Conservation (phyloP, 1,140 invertebrate species). For the Ctenoplectra terminalis region DNA sequence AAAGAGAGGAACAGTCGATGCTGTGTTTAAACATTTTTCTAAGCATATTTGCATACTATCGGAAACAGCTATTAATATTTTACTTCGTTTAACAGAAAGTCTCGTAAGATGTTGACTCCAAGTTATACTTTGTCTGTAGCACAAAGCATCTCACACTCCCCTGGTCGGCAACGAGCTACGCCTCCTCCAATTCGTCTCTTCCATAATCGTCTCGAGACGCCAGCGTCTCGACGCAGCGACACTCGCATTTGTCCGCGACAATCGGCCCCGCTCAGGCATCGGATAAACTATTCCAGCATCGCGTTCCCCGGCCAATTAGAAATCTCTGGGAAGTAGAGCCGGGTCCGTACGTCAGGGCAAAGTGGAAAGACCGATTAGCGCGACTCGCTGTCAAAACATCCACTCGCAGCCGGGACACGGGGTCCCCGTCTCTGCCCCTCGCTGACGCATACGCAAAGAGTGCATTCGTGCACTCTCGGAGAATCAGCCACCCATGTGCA, state of each 20-base stretch:
- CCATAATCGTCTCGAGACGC: constrained; percentile 13
- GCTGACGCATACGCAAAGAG: constrained; percentile 59
- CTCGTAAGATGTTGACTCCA: too few relatives aligned
- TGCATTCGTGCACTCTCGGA: constrained; percentile 65
- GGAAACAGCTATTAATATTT: too few relatives aligned
- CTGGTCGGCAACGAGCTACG: too few relatives aligned
- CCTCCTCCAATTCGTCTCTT: constrained; percentile 24
- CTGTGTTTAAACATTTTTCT: too few relatives aligned
- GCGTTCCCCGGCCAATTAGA: constrained; percentile 58
- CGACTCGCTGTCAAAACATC: constrained; percentile 81
- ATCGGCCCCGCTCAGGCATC: constrained; percentile 58
- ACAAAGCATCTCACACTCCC: too few relatives aligned
- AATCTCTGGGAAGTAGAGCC: constrained; percentile 55
- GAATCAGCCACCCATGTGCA: constrained; percentile 77
- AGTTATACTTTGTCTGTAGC: background rate
- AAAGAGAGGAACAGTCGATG: background rate
- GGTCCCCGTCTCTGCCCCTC: constrained; percentile 13
- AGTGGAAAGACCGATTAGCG: constrained; percentile 81
- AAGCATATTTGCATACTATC: too few relatives aligned
- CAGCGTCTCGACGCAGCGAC: constrained; percentile 45
- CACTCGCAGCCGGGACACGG: constrained; percentile 63
- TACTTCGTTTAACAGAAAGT: too few relatives aligned
- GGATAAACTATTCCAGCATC: constrained; percentile 17
- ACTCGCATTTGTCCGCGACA: constrained; percentile 68
- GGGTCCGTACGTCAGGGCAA: constrained; percentile 65